Evolutionary conservation across 1,140 invertebrate genomes (phyloP), one percentile per base, ranked within the genome.

Genomic region (Pentalonia nigronervosa): DNA sequence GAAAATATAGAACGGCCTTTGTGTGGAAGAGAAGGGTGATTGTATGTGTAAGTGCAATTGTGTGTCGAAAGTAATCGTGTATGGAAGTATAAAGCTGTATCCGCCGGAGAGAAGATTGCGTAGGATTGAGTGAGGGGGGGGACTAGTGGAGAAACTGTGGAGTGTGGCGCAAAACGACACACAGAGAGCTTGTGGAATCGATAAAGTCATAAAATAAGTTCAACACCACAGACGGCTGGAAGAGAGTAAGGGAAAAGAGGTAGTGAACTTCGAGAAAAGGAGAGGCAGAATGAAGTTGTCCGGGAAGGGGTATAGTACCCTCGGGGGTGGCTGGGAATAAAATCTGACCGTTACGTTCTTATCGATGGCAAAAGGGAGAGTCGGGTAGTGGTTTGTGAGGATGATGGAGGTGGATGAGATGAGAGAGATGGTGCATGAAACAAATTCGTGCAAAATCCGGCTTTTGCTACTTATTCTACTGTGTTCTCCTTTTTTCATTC

Each of bases 181-280:
- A 45, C 67, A 83, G 47, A 84, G 91, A 93, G 76, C 48, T 41
- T 34, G 81, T 45, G 81, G 91, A 93, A 93, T 93, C 91, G 91
- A 93, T 93, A 93, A 93, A 93, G 91, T 93, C 91, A 93, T 93
- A 93, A 86, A 93, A 93, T 93, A 93, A 93, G 91, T 93, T 93
- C 76, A 81, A 92, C 60, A 36, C 48, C 50, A 83, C 1, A 48
- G 91, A 67, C 41, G 89, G 41, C 25, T 48, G 25, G 47, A 20
- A 34, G 47, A 34, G 9, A 87, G 88, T 56, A 25, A 41, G 14
- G 88, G 87, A 89, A 56, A 50, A 67, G 36, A 34, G 53, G 53
- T 56, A 89, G 88, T 89, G 88, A 89, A 89, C 50, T 89, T 36
- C 50, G 17, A 56, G 23, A 25, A 89, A 23, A 89, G 50, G 9